phyloP scores from a whole-genome alignment of 1,140 invertebrate genomes.

The Dinothrombium tinctorium region DNA sequence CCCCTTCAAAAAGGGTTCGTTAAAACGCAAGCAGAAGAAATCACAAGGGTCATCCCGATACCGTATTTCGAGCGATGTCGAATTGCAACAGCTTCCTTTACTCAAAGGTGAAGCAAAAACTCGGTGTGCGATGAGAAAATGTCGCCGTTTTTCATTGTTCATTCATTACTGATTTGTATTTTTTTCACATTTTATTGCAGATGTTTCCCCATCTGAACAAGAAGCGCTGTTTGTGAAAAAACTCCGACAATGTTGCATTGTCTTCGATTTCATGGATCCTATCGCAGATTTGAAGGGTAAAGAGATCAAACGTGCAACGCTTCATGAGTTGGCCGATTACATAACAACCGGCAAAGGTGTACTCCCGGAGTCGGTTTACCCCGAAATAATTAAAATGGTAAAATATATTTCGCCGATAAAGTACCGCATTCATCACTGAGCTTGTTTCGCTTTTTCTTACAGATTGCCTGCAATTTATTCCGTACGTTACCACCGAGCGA shows the following conservation, averaged over 20 bases:
- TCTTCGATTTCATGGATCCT: constrained; percentile 98
- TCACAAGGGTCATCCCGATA: constrained; percentile 73
- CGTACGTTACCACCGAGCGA: constrained; percentile 85
- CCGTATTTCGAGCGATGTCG: constrained; percentile 63
- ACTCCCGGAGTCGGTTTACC: constrained; percentile 60
- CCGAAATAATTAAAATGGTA: constrained; percentile 18
- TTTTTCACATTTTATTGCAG: constrained; percentile 2
- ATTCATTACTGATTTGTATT: neutral
- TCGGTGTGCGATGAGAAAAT: neutral
- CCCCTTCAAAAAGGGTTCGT: constrained; percentile 67
- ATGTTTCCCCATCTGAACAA: constrained; percentile 31
- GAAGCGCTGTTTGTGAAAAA: constrained; percentile 93
- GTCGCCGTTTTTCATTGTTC: neutral
- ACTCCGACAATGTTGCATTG: constrained; percentile 81
- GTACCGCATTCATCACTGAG: neutral
- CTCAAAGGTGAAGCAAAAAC: constrained; percentile 45
- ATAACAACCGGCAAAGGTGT: constrained; percentile 62
- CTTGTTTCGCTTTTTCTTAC: constrained; percentile 8
- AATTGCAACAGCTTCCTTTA: constrained; percentile 55
- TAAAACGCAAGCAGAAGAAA: constrained; percentile 79
- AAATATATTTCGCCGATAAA: neutral
- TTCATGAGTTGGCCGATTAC: constrained; percentile 97
- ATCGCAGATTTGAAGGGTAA: constrained; percentile 98
- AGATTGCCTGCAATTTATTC: constrained; percentile 46
- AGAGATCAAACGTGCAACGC: constrained; percentile 82